Conservation (phyloP, 2,888 invertebrate genomes). For the Chironomus riparius region DNA sequence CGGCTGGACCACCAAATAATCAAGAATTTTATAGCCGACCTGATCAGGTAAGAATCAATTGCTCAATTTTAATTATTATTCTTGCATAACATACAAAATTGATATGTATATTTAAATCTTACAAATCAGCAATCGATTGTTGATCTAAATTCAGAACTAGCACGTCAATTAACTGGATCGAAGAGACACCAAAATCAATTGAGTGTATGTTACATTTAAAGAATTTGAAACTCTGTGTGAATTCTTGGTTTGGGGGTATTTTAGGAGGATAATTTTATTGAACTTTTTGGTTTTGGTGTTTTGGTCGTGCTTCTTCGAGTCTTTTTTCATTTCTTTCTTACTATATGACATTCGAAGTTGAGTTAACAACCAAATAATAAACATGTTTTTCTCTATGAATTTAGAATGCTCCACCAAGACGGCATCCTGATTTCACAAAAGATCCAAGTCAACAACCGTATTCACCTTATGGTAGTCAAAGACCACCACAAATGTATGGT, state of each 20-base stretch:
- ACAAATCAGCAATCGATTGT: conserved; percentile 29
- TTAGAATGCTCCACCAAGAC: conserved; percentile 59
- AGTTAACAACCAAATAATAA: no score
- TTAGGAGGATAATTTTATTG: neutral
- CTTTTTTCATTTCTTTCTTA: neutral
- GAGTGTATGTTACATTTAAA: conserved; percentile 31
- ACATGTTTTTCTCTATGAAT: conserved; percentile 35
- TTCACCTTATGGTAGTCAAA: conserved; percentile 51
- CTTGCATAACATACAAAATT: no score
- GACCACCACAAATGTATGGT: conserved; percentile 61
- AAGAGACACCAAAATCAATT: conserved; percentile 39
- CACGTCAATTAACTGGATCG: conserved; percentile 51
- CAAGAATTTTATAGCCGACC: conserved; percentile 49
- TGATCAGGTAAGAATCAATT: conserved; percentile 37
- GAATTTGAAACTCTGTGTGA: conserved; percentile 6
- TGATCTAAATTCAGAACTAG: conserved; percentile 51
- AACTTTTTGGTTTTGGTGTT: conserved; percentile 18
- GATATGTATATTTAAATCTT: neutral
- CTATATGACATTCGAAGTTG: neutral
- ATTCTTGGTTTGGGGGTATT: neutral
- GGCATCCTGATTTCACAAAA: conserved; percentile 77
- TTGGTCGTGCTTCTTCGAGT: neutral
- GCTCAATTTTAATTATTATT: neutral
- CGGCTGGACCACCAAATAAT: conserved; percentile 35
- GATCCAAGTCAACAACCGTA: conserved; percentile 61